Evolutionary conservation across 2,888 invertebrate genomes (phyloP).

Genomic region (Sympetrum striolatum): DNA sequence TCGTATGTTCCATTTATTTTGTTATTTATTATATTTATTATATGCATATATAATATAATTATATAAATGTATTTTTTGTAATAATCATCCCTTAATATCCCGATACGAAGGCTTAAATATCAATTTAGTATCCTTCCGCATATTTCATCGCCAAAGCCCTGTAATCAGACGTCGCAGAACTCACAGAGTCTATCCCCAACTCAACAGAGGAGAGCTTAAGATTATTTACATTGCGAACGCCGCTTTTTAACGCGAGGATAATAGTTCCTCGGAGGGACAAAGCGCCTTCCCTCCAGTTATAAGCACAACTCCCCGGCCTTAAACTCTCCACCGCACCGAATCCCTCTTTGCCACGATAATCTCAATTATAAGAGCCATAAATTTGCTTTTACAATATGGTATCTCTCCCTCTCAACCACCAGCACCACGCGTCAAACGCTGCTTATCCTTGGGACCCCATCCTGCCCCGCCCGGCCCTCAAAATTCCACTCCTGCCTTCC

Average conservation of each 20-base stretch:
- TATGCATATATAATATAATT: too few species aligned
- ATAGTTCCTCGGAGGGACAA: neutral
- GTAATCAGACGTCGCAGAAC: neutral
- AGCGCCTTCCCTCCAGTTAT: neutral
- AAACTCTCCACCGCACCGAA: neutral
- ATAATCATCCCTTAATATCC: too few species aligned
- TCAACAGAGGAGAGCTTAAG: neutral
- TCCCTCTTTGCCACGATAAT: neutral
- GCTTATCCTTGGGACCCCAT: neutral
- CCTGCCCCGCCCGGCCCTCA: neutral
- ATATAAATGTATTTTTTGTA: too few species aligned
- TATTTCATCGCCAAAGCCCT: neutral
- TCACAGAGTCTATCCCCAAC: neutral
- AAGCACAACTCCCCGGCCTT: neutral
- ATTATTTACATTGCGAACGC: too few species aligned
- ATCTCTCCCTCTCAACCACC: neutral
- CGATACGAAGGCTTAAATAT: too few species aligned
- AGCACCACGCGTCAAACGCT: neutral
- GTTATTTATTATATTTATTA: too few species aligned
- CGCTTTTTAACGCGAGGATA: too few species aligned
- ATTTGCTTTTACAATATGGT: slow-evolving; percentile 6
- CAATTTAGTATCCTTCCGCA: neutral
- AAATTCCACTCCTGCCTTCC: neutral
- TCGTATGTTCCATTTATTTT: too few species aligned
- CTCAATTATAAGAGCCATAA: slow-evolving; percentile 39